These are phyloP conservation scores for Caenorhabditis zanzibari DNA, from an alignment of 2,888 invertebrate genomes.

Conservation along the genomic window DNA sequence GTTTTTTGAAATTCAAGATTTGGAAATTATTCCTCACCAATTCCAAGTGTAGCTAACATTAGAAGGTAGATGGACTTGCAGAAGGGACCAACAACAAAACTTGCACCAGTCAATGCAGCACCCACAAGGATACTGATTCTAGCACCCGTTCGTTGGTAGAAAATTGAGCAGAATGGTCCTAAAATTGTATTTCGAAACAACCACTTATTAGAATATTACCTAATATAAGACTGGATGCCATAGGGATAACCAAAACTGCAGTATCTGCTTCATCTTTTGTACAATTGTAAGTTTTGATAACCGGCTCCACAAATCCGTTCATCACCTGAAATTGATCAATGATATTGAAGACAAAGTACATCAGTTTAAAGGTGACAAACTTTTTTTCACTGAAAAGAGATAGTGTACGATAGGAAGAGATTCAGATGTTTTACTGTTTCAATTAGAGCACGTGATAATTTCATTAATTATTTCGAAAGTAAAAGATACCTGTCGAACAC, in stretches of 20 bases:
- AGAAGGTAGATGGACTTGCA: constrained; percentile 64
- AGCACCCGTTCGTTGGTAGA: constrained; percentile 70
- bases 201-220: constrained; percentile 39
- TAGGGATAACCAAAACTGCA: constrained; percentile 71
- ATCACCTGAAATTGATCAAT: constrained; percentile 64
- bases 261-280: constrained; percentile 70
- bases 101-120: constrained; percentile 53
- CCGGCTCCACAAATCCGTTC: constrained; percentile 72
- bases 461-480: neutral
- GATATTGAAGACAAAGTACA: constrained; percentile 35
- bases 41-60: constrained; percentile 61
- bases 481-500: constrained; percentile 72
- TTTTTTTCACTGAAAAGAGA: constrained; percentile 12
- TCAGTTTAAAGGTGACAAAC: constrained; percentile 22
- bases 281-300: constrained; percentile 66
- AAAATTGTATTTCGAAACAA: neutral
- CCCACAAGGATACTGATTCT: constrained; percentile 67
- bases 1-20: neutral
- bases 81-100: constrained; percentile 70
- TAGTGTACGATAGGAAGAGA: neutral
- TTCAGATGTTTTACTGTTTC: neutral
- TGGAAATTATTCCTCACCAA: constrained; percentile 41
- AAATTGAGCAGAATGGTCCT: constrained; percentile 72
- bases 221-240: constrained; percentile 67
- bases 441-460: too few relatives aligned